Conservation (phyloP, 2,888 invertebrate genomes). For the Philaethria dido region DNA sequence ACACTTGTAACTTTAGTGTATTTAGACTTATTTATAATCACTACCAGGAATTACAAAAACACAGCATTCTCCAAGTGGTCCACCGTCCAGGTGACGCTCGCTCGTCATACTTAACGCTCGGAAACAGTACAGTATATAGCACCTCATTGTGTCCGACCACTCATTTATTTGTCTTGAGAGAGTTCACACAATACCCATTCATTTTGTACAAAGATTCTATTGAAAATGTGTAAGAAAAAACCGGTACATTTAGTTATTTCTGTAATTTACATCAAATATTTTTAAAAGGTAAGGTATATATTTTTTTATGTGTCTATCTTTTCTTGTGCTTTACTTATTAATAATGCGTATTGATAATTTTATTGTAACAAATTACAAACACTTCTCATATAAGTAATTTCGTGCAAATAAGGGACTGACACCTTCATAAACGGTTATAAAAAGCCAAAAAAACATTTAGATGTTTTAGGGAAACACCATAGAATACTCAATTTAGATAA, state of each 20-base stretch:
- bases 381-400: not conserved
- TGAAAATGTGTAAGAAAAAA: not conserved
- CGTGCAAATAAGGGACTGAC: not conserved
- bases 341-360: not conserved
- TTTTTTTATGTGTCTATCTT: not conserved
- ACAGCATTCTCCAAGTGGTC: not conserved
- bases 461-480: not conserved
- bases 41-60: conserved; percentile 8
- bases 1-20: conserved; percentile 10
- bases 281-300: not conserved
- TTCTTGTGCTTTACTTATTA: not conserved
- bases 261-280: not conserved
- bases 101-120: not conserved
- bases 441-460: not conserved
- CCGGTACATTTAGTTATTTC: conserved; percentile 3
- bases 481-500: not conserved
- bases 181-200: conserved; percentile 28
- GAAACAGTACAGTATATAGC: conserved; percentile 11
- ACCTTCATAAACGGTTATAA: not conserved
- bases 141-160: conserved; percentile 13
- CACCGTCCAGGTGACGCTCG: conserved; percentile 5
- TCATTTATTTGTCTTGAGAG: conserved; percentile 24
- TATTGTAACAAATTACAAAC: not conserved
- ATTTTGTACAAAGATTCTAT: not conserved
- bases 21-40: conserved; percentile 6